phyloP scores from a whole-genome alignment of 1,140 invertebrate species.

The Penaeus chinensis region DNA sequence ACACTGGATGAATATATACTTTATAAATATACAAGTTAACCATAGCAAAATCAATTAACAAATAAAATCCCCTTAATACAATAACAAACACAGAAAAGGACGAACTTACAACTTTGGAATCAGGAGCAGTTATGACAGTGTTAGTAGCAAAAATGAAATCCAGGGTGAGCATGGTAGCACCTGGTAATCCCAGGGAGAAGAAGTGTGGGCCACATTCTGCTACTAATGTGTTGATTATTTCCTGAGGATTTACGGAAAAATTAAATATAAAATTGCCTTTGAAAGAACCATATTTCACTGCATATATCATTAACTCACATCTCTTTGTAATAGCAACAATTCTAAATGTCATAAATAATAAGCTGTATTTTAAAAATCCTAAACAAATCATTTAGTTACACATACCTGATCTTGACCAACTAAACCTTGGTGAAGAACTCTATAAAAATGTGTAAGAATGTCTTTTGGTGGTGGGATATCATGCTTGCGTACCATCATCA shows the following conservation, averaged over 20 bases:
- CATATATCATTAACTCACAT: neutral
- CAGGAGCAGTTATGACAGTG: conserved; percentile 83
- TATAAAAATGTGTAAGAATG: conserved; percentile 89
- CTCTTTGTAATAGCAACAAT: neutral
- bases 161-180: conserved; percentile 85
- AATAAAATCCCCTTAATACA: neutral
- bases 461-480: conserved; percentile 75
- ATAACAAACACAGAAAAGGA: neutral
- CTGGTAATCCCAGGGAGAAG: conserved; percentile 88
- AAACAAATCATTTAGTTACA: conserved; percentile 65
- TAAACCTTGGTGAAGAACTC: conserved; percentile 84
- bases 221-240: conserved; percentile 76
- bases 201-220: conserved; percentile 83
- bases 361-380: conserved; percentile 28
- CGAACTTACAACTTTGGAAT: conserved; percentile 77
- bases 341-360: neutral
- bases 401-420: conserved; percentile 70
- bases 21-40: neutral
- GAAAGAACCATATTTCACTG: neutral
- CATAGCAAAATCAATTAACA: neutral
- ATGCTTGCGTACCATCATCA: conserved; percentile 74
- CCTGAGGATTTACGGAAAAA: conserved; percentile 67
- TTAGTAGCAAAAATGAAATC: conserved; percentile 93
- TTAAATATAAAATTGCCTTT: neutral
- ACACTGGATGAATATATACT: neutral